phyloP scores from a whole-genome alignment of 2,113 vertebrate species.

The Gnathonemus longibarbis region DNA sequence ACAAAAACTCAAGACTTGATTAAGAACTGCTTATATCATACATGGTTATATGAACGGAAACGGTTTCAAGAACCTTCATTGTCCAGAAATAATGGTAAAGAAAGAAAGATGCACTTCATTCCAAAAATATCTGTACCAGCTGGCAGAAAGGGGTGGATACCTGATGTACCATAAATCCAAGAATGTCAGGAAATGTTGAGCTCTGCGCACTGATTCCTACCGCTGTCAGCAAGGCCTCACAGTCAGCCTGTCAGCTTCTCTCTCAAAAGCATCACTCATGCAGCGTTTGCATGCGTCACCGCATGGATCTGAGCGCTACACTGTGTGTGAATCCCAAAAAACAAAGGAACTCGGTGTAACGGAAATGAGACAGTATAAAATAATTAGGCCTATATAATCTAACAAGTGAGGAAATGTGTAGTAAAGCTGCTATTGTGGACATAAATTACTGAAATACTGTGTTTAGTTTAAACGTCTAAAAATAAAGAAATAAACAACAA shows the following conservation, averaged over 20 bases:
- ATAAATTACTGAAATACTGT: background rate
- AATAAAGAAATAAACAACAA: background rate
- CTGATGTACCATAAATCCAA: background rate
- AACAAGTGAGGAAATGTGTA: background rate
- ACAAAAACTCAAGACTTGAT: background rate
- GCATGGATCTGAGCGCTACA: background rate
- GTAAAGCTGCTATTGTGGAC: background rate
- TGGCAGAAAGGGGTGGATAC: background rate
- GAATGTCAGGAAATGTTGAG: background rate
- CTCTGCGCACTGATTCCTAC: background rate
- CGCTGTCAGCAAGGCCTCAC: background rate
- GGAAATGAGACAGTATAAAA: background rate
- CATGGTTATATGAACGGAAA: background rate
- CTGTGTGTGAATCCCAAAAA: background rate
- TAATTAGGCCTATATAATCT: background rate
- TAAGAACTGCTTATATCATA: background rate
- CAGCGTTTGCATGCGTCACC: background rate
- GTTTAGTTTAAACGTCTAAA: background rate
- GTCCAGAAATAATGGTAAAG: background rate
- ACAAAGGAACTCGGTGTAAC: background rate
- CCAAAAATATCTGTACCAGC: background rate
- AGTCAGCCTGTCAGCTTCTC: background rate
- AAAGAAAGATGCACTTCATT: background rate
- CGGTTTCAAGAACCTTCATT: background rate
- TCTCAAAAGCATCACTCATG: background rate